phyloP scores from a whole-genome alignment of 2,113 vertebrate genomes.

The Cynopterus brachyotis region DNA sequence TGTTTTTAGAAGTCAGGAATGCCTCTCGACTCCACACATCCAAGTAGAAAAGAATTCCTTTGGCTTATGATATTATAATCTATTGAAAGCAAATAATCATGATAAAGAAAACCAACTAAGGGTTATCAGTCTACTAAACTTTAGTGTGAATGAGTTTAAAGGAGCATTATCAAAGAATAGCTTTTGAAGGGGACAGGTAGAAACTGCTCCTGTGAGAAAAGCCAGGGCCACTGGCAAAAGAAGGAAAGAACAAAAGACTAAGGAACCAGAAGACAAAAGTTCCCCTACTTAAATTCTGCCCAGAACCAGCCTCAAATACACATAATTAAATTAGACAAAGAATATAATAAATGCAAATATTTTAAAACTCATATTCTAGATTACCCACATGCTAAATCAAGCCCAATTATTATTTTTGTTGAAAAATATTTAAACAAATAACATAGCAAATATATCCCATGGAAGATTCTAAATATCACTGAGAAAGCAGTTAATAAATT shows the following conservation, averaged over 20 bases:
- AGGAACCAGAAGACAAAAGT: neutral
- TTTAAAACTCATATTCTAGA: neutral
- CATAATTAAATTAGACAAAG: neutral
- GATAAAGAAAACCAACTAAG: neutral
- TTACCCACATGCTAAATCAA: neutral
- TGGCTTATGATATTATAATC: neutral
- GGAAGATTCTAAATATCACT: neutral
- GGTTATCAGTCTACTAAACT: neutral
- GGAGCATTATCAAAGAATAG: neutral
- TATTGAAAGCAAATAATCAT: slow-evolving; percentile 12
- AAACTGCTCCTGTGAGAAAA: neutral
- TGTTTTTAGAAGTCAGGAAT: slow-evolving; percentile 45
- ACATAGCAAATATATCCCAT: neutral
- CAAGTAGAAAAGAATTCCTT: slow-evolving; percentile 30
- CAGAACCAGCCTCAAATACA: neutral
- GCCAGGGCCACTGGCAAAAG: neutral
- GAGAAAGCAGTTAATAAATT: neutral
- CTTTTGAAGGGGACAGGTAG: neutral
- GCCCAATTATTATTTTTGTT: neutral
- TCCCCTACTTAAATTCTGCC: neutral
- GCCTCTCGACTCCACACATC: neutral
- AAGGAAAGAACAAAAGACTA: neutral
- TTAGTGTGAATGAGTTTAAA: neutral
- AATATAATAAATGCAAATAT: neutral
- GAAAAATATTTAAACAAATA: neutral